Evolutionary conservation across 2,888 invertebrate species (phyloP).

Genomic region (Eucera pruinosa): DNA sequence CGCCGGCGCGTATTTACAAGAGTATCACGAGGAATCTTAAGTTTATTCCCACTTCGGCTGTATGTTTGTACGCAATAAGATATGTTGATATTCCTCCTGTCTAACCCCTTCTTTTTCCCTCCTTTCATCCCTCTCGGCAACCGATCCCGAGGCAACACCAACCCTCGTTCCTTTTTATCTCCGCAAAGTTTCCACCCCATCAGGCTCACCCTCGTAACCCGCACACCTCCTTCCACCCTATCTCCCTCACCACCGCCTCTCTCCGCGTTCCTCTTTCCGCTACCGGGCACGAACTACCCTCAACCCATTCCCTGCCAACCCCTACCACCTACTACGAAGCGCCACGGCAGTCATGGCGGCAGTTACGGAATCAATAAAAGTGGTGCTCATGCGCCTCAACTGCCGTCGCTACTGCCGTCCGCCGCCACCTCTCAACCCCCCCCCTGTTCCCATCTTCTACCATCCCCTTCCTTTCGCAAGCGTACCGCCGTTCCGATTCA

Average conservation of each 20-base stretch:
- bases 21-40: slow-evolving; percentile 78
- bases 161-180: slow-evolving; percentile 84
- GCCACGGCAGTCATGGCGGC: slow-evolving; percentile 83
- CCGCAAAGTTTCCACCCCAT: slow-evolving; percentile 85
- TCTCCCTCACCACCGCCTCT: slow-evolving; percentile 55
- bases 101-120: slow-evolving; percentile 72
- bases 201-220: slow-evolving; percentile 81
- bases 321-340: slow-evolving; percentile 66
- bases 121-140: slow-evolving; percentile 60
- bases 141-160: slow-evolving; percentile 76
- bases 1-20: slow-evolving; percentile 64
- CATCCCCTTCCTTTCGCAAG: slow-evolving; percentile 63
- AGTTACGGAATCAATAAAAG: slow-evolving; percentile 85
- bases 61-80: slow-evolving; percentile 83
- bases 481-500: slow-evolving; percentile 56
- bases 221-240: slow-evolving; percentile 63
- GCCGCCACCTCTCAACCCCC: slow-evolving; percentile 63
- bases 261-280: slow-evolving; percentile 67
- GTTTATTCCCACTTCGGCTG: slow-evolving; percentile 83
- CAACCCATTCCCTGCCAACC: slow-evolving; percentile 70
- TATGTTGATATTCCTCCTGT: slow-evolving; percentile 80
- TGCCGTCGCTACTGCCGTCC: slow-evolving; percentile 80
- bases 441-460: slow-evolving; percentile 48
- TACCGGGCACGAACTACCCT: slow-evolving; percentile 64
- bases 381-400: slow-evolving; percentile 85